Evolutionary conservation across 2,113 vertebrate genomes (phyloP).

Genomic region (Xiphophorus maculatus): DNA sequence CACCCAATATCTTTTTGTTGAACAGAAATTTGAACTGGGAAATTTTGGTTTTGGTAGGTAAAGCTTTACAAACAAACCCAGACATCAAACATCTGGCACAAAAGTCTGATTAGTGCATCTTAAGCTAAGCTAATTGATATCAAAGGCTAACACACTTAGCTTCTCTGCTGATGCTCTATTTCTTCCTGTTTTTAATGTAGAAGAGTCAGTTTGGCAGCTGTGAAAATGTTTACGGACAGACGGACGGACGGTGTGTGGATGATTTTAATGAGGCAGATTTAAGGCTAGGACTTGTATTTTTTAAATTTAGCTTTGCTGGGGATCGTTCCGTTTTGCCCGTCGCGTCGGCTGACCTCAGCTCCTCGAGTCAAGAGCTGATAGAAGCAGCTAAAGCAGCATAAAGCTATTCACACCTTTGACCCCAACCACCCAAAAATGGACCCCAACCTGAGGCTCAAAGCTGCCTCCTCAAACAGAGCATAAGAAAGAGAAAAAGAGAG

Average conservation of each 20-base stretch:
- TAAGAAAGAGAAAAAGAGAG: slow-evolving; percentile 17
- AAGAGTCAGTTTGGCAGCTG: too few species aligned
- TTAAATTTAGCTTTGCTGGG: neutral
- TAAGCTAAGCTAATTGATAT: neutral
- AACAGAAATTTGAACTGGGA: neutral
- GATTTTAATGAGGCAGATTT: neutral
- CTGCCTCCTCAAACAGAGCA: slow-evolving; percentile 45
- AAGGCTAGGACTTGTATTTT: slow-evolving; percentile 9
- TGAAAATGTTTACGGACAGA: too few species aligned
- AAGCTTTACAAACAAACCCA: neutral
- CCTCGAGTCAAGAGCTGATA: slow-evolving; percentile 41
- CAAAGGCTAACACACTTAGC: too few species aligned
- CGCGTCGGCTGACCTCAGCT: slow-evolving; percentile 50
- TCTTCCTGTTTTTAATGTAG: too few species aligned
- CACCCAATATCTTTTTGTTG: too few species aligned
- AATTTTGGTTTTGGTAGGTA: too few species aligned
- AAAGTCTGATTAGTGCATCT: neutral
- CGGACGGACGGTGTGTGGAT: neutral
- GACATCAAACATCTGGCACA: neutral
- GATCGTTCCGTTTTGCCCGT: slow-evolving; percentile 8
- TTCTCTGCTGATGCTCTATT: too few species aligned
- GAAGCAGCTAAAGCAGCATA: slow-evolving; percentile 61
- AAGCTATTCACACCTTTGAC: slow-evolving; percentile 69
- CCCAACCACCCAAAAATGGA: neutral
- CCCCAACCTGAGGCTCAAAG: slow-evolving; percentile 20